Evolutionary conservation across 1,140 invertebrate genomes (phyloP).

Genomic region (Hylyphantes graminicola): DNA sequence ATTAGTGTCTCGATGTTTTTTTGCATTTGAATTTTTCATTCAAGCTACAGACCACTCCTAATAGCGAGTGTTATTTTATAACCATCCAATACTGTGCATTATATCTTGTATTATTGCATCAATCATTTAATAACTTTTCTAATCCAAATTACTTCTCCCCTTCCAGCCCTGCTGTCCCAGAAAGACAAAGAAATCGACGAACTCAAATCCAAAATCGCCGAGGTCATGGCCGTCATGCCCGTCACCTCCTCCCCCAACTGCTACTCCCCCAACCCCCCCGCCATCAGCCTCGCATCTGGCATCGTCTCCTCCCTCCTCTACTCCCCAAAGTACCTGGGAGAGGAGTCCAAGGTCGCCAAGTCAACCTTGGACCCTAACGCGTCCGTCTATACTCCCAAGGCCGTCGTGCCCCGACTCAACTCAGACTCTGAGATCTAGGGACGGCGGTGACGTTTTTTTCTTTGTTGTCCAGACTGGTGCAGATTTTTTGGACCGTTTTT

Average conservation of each 20-base stretch:
- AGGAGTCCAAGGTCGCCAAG: conserved; percentile 65
- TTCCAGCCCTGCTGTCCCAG: conserved; percentile 78
- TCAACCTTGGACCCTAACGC: conserved; percentile 91
- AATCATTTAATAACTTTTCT: background rate
- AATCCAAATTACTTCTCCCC: background rate
- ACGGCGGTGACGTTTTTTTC: background rate
- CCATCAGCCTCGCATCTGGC: conserved; percentile 64
- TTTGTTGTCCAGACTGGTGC: conserved; percentile 4
- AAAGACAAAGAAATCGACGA: conserved; percentile 92
- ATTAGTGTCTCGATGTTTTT: too few species aligned
- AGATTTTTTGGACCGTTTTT: conserved; percentile 16
- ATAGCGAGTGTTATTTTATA: too few species aligned
- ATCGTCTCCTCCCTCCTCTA: conserved; percentile 60
- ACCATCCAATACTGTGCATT: background rate
- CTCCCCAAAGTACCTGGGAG: conserved; percentile 63
- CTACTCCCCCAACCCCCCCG: conserved; percentile 43
- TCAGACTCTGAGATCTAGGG: conserved; percentile 47
- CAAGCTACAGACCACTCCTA: too few species aligned
- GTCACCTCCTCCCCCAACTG: conserved; percentile 65
- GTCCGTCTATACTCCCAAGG: conserved; percentile 88
- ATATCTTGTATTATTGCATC: background rate
- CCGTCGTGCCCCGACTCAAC: conserved; percentile 42
- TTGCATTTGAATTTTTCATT: too few species aligned
- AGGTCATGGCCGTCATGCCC: conserved; percentile 92
- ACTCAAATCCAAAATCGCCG: conserved; percentile 88